A percentile compares a stretch with the other conserved stretches of the same genome.
Conservation (phyloP, 1,140 invertebrate species). For the Aphelenchoides besseyi region DNA sequence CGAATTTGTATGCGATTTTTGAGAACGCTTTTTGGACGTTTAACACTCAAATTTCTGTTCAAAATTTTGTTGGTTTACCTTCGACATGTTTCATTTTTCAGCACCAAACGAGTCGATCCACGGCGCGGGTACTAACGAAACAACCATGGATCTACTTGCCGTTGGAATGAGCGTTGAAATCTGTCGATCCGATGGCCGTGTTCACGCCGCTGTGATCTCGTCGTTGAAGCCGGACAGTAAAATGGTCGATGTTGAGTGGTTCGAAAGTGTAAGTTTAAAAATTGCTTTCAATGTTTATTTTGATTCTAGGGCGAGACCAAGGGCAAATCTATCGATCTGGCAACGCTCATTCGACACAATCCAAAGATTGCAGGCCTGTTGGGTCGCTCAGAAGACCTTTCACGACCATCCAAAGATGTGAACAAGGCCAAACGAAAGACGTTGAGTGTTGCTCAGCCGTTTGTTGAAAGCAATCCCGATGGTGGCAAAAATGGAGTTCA, state of each 20-base stretch:
- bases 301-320: slow-evolving; percentile 80
- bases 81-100: too few relatives aligned
- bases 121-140: too few relatives aligned
- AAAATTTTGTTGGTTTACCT: too few relatives aligned
- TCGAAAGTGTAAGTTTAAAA: slow-evolving; percentile 32
- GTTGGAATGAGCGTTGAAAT: slow-evolving; percentile 47
- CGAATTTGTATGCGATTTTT: too few relatives aligned
- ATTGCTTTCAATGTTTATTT: not conserved
- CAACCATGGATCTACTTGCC: slow-evolving; percentile 35
- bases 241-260: slow-evolving; percentile 43
- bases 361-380: slow-evolving; percentile 6
- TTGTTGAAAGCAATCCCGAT: not conserved
- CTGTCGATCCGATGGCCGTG: slow-evolving; percentile 44
- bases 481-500: not conserved
- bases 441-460: not conserved
- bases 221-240: slow-evolving; percentile 12
- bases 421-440: not conserved
- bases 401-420: not conserved
- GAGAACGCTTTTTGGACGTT: too few relatives aligned
- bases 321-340: slow-evolving; percentile 82
- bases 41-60: too few relatives aligned
- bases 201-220: slow-evolving; percentile 36
- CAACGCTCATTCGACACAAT: not conserved
- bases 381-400: not conserved
- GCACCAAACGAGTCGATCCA: too few relatives aligned